Evolutionary conservation across 2,888 invertebrate genomes (phyloP).

Genomic region (Orgyia antiqua): DNA sequence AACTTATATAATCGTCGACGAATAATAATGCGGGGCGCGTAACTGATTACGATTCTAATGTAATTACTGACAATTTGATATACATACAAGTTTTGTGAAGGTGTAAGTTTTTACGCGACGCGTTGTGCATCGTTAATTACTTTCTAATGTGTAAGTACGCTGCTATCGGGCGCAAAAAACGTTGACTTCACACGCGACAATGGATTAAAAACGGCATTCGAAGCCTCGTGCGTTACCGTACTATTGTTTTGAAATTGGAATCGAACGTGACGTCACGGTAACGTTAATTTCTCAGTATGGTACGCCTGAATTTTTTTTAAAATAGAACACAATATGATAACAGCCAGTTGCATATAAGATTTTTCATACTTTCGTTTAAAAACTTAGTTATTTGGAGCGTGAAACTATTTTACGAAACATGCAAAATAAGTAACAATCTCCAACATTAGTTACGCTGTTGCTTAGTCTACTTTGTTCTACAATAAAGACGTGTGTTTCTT

Average conservation of each 20-base stretch:
- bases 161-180: constrained; percentile 47
- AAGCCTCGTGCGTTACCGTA: constrained; percentile 53
- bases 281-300: constrained; percentile 56
- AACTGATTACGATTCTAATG: constrained; percentile 56
- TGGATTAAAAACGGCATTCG: constrained; percentile 44
- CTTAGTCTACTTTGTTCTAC: constrained; percentile 62
- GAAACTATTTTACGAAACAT: constrained; percentile 76
- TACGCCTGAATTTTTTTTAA: constrained; percentile 23
- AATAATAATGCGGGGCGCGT: constrained; percentile 54
- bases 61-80: constrained; percentile 45
- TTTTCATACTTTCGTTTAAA: constrained; percentile 68
- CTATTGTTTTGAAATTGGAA: constrained; percentile 65
- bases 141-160: constrained; percentile 55
- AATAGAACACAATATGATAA: constrained; percentile 18
- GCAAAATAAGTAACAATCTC: constrained; percentile 77
- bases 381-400: constrained; percentile 68
- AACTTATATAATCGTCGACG: constrained; percentile 52
- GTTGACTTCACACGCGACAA: constrained; percentile 61
- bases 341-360: constrained; percentile 22
- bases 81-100: constrained; percentile 37
- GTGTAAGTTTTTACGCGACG: constrained; percentile 41
- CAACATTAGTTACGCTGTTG: constrained; percentile 74
- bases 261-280: constrained; percentile 51
- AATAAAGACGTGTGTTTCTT: constrained; percentile 64
- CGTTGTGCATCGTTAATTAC: constrained; percentile 55